Base-by-base conservation (phyloP, 2,888 invertebrate genomes). In the Mesorhabditis belari region DNA sequence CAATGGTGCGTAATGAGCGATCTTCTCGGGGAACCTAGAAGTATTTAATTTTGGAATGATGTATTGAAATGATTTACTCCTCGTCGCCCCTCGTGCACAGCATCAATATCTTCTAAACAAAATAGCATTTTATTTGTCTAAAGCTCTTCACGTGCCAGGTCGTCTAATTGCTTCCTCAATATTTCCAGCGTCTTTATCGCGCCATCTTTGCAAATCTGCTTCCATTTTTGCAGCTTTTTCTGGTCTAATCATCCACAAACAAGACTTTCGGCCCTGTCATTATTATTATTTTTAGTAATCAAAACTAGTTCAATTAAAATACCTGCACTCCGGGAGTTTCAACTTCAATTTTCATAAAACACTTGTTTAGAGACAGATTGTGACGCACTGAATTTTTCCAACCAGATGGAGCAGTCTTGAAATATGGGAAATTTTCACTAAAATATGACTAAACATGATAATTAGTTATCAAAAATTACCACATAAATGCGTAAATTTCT, bases 361-460 rank as follows among this genome's bases (percentile, higher is more conserved):
- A 95, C 84, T 96, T 95, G 84, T 96, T 96, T 75, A 96, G 83
- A 71, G 93, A 94, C 73, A 96, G 85, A 85, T 96, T 96, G 82
- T 96, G 96, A 72, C 96, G 86, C 1, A 96, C 95, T 3, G 95
- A 95, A 82, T 96, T 96, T 80, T 96, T 96, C 96, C 96, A 96
- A 19, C 95, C 95, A 81, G 90, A 91, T 24, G 94, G 95, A 9
- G 96, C 96, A 1, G 92, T 94, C 84, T 93, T 93, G 83, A 96
- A 96, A 83, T 94, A 96, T 0, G 96, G 96, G 82, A 96, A 96
- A 82, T 96, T 93, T 83, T 92, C 91, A 82, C 91, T 91, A 86
- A 65, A n/a, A 35, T 35, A 2, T 35, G n/a, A n/a, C 12, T 35
- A n/a, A 35, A 60, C n/a, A 12, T 57, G 12, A 25, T 9, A 1